Base-by-base conservation (phyloP, 2,888 invertebrate genomes). In the Chrysolina americana region DNA sequence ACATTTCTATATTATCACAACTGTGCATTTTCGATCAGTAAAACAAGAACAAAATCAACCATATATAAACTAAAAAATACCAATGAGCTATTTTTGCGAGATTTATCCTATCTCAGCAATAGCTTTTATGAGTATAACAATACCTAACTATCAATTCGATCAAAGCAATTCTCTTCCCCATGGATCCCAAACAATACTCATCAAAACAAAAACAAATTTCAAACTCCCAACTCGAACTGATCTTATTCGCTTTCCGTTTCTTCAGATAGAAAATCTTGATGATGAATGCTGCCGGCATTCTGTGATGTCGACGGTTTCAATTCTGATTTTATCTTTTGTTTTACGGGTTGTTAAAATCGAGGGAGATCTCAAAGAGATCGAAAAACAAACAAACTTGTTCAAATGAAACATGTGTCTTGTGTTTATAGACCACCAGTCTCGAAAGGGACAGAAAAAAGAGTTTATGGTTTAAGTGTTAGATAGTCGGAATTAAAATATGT, bases 381-480 rank as follows among this genome's bases (percentile, higher is more conserved):
- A 9, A 59, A 28, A 59, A 28, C 59, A 59, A 59, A 59, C 23
- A 59, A 28, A 59, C 59, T 59, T 59, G 28, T 59, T 59, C 3
- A 59, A 59, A 28, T n/a, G 59, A 15, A 59, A 59, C 59, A 59
- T 59, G 59, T 59, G 59, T 59, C 28, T 59, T 59, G 59, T 59
- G 28, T 59, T 59, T 59, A 59, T 9, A 59, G 59, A 59, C 59
- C 59, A 59, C 59, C 59, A 59, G 23, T 59, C 59, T 23, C 13
- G 59, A 28, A 28, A 15, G 59, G 23, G 23, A 15, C 59, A 28
- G 28, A 59, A 56, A 50, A 56, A 28, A 59, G 19, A 19, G 59
- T 59, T 23, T 59, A 59, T 28, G 59, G 28, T 19, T 8, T 11
- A 23, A 59, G 59, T 28, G 59, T 50, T 50, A 44, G 44, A 13